Percentiles rank a stretch among this genome's conserved stretches.
phyloP scores from a whole-genome alignment of 1,140 invertebrate species.

The Metopolophium dirhodum region DNA sequence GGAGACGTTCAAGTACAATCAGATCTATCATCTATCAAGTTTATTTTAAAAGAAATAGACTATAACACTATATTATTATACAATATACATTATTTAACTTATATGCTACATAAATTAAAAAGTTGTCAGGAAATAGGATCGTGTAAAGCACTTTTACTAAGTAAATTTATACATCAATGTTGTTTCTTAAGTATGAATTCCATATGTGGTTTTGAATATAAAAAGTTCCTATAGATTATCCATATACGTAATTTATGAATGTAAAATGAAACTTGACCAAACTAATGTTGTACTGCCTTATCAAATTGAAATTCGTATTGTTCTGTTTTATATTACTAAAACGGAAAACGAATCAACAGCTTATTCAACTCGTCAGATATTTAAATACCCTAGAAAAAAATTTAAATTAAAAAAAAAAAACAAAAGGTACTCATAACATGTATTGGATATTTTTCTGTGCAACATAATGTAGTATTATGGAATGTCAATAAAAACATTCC shows the following conservation, averaged over 20 bases:
- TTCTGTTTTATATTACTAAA: neutral
- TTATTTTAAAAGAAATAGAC: neutral
- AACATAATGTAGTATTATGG: neutral
- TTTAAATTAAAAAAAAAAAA: neutral
- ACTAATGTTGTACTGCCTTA: neutral
- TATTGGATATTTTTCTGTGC: neutral
- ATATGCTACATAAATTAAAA: neutral
- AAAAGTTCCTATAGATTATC: neutral
- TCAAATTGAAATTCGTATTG: neutral
- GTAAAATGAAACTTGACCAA: neutral
- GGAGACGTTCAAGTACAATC: neutral
- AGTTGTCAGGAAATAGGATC: neutral
- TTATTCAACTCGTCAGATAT: neutral
- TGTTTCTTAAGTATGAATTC: neutral
- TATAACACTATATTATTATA: neutral
- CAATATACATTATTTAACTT: neutral
- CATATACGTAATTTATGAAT: neutral
- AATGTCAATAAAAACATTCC: neutral
- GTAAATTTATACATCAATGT: neutral
- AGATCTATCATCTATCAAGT: constrained; percentile 1
- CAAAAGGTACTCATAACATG: neutral
- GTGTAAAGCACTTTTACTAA: neutral
- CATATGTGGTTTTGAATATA: neutral
- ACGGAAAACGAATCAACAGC: neutral
- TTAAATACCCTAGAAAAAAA: neutral